These are phyloP conservation scores for Thripadectes ignobilis DNA, from an alignment of 2,797 vertebrate species.

Conservation along the genomic window DNA sequence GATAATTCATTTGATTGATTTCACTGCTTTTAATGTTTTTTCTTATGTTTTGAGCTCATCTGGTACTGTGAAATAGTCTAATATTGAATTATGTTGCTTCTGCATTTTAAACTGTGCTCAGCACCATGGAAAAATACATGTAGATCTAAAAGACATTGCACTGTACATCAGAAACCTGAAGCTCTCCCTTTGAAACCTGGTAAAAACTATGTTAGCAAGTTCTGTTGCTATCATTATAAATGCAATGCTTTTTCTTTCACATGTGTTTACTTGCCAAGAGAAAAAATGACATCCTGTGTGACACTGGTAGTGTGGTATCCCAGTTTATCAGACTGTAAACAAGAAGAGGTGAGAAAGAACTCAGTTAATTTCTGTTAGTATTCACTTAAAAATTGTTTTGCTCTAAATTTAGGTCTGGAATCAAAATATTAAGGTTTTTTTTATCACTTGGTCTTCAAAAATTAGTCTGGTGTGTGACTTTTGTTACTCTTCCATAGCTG, in stretches of 20 bases:
- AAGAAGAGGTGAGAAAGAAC: conserved; percentile 32
- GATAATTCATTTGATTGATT: conserved; percentile 62
- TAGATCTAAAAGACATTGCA: background rate
- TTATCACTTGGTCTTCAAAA: background rate
- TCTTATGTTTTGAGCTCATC: conserved; percentile 38
- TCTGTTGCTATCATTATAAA: conserved; percentile 52
- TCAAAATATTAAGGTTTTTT: background rate
- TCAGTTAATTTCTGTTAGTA: conserved; percentile 10
- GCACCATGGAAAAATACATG: background rate
- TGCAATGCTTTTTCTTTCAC: conserved; percentile 43
- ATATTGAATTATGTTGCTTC: conserved; percentile 31
- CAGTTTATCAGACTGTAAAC: conserved; percentile 55
- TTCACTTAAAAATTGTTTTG: background rate
- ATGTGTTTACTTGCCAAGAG: conserved; percentile 56
- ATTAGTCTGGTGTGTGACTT: background rate
- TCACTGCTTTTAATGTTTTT: conserved; percentile 49
- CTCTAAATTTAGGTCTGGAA: conserved; percentile 13
- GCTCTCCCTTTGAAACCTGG: conserved; percentile 39
- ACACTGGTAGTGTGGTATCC: conserved; percentile 65
- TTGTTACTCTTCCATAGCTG: background rate
- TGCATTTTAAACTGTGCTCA: conserved; percentile 39
- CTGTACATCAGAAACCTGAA: conserved; percentile 33
- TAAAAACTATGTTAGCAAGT: conserved; percentile 37
- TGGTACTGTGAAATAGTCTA: conserved; percentile 4
- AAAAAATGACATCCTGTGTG: conserved; percentile 50